phyloP scores from a whole-genome alignment of 2,113 vertebrate species.

The Aegotheles bennettii region DNA sequence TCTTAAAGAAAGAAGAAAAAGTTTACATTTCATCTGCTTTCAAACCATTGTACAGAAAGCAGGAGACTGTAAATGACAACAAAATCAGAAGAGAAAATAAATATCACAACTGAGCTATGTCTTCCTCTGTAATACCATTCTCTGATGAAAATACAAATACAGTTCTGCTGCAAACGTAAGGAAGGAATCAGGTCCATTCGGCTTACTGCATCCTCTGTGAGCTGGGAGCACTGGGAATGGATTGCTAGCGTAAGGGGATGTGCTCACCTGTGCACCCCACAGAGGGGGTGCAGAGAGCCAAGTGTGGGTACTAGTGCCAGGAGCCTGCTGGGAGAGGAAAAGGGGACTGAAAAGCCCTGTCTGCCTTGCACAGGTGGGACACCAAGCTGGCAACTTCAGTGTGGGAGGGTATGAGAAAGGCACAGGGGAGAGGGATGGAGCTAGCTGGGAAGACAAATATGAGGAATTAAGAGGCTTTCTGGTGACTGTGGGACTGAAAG shows the following conservation, averaged over 20 bases:
- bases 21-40: neutral
- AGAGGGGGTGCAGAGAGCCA: neutral
- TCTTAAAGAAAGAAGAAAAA: neutral
- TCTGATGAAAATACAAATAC: neutral
- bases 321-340: neutral
- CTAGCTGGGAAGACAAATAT: neutral
- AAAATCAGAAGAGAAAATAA: neutral
- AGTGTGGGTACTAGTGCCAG: neutral
- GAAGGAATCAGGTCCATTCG: neutral
- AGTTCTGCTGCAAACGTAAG: neutral
- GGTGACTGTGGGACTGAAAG: neutral
- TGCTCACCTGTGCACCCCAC: neutral
- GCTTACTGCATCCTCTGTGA: neutral
- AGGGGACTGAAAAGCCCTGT: neutral
- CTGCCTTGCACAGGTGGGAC: neutral
- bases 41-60: neutral
- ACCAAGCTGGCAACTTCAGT: neutral
- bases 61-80: neutral
- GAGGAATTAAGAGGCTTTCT: neutral
- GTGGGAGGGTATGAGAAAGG: neutral
- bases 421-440: neutral
- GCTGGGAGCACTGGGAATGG: neutral
- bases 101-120: neutral
- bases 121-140: neutral
- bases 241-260: accelerated